Base-by-base conservation (phyloP, 2,888 invertebrate genomes). In the Sipunculus nudus region DNA sequence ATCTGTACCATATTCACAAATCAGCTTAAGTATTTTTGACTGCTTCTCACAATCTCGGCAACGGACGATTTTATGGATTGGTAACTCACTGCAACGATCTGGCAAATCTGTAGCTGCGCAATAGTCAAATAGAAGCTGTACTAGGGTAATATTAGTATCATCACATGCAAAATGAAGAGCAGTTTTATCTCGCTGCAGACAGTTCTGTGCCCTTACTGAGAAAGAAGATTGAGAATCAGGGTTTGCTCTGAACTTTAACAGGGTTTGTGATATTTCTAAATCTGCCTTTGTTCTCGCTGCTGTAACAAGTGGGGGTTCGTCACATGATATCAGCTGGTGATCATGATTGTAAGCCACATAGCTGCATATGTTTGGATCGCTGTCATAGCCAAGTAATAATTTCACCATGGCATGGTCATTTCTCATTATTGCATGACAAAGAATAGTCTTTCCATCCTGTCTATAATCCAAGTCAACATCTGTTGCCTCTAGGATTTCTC, bases 81-180 rank as follows among this genome's bases (percentile, higher is more conserved):
- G 66, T n/a, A 53, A 46, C 43, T 70, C 70, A 0, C 45, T 19
- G 25, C 54, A 43, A 28, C 40, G 54, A 46, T 70, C 70, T 29
- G 45, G 53, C 26, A 63, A 43, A 29, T 67, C 60, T 13, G 63
- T 61, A 13, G 54, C 58, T 3, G 68, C 67, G 19, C 52, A 26
- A 32, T 62, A 32, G 21, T 46, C 19, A 46, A 70, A 32, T 32
- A 70, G 61, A 2, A 62, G 40, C 26, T 48, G 31, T 23, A 70
- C 68, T 32, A 58, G 59, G 10, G 61, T 63, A 6, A 63, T 52
- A 31, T 61, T 46, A 8, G 47, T 29, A 8, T 59, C 53, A 38
- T 69, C 65, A 54, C 67, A 69, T 1, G 68, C 68, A 39, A 61
- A 60, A 47, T 70, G 70, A 26, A 70, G 50, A n/a, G 70, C 63